Evolutionary conservation across 2,888 invertebrate species (phyloP).

Genomic region (Drosophila ezoana): DNA sequence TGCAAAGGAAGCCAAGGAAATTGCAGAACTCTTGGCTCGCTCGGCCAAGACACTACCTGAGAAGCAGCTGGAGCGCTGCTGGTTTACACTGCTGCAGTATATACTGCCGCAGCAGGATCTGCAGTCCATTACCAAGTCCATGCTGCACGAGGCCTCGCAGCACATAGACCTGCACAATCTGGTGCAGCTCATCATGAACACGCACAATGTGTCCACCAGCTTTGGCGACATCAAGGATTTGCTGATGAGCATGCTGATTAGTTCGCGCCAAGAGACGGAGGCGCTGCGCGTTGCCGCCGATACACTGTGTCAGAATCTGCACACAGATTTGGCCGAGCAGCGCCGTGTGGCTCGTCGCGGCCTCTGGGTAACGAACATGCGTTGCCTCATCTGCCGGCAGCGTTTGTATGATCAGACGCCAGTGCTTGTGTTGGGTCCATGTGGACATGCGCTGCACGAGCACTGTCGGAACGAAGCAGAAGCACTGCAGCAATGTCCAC

Average conservation of each 20-base stretch:
- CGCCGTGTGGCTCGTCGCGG: slow-evolving; percentile 80
- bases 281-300: slow-evolving; percentile 89
- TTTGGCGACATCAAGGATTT: slow-evolving; percentile 88
- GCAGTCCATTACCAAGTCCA: slow-evolving; percentile 84
- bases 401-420: slow-evolving; percentile 81
- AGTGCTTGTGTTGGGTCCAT: slow-evolving; percentile 80
- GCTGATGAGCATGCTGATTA: slow-evolving; percentile 89
- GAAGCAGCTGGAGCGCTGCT: slow-evolving; percentile 85
- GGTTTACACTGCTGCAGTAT: slow-evolving; percentile 86
- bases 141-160: slow-evolving; percentile 86
- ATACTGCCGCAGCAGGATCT: slow-evolving; percentile 84
- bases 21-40: slow-evolving; percentile 75
- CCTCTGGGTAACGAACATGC: slow-evolving; percentile 82
- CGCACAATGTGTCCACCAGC: slow-evolving; percentile 84
- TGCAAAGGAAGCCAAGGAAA: slow-evolving; percentile 61
- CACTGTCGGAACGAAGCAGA: slow-evolving; percentile 65
- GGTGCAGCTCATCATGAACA: slow-evolving; percentile 87
- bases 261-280: slow-evolving; percentile 91
- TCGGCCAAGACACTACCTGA: slow-evolving; percentile 84
- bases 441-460: slow-evolving; percentile 84
- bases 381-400: slow-evolving; percentile 83
- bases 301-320: slow-evolving; percentile 88
- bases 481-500: slow-evolving; percentile 72
- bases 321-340: slow-evolving; percentile 84
- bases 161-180: slow-evolving; percentile 87